These are phyloP conservation scores for Drosophila pseudoobscura DNA, from an alignment of 1,140 invertebrate species.

Conservation along the genomic window DNA sequence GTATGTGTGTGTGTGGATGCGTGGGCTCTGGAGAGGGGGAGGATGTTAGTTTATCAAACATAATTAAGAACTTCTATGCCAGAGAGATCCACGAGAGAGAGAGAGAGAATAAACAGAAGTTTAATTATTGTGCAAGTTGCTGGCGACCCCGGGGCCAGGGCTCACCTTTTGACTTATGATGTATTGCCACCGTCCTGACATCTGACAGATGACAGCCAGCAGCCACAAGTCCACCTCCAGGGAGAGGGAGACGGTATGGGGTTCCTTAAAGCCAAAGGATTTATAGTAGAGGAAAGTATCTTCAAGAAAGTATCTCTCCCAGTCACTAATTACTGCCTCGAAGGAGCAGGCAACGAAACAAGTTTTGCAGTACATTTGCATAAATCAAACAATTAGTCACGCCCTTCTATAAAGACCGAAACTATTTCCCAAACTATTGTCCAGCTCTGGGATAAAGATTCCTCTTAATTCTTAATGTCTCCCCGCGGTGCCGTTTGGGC, in stretches of 20 bases:
- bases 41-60: slow-evolving; percentile 71
- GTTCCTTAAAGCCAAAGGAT: slow-evolving; percentile 30
- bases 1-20: slow-evolving; percentile 33
- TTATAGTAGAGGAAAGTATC: too few species aligned
- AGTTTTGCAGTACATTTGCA: slow-evolving; percentile 58
- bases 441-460: slow-evolving; percentile 43
- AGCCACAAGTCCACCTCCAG: slow-evolving; percentile 20
- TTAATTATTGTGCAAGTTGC: slow-evolving; percentile 74
- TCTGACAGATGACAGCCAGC: slow-evolving; percentile 64
- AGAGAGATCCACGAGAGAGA: background rate
- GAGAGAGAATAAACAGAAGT: slow-evolving; percentile 75
- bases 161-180: slow-evolving; percentile 81
- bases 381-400: slow-evolving; percentile 80
- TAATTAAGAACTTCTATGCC: slow-evolving; percentile 70
- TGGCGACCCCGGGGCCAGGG: slow-evolving; percentile 49
- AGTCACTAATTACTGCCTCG: slow-evolving; percentile 38
- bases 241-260: slow-evolving; percentile 22
- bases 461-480: slow-evolving; percentile 65
- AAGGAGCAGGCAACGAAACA: slow-evolving; percentile 16
- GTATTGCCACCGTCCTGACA: slow-evolving; percentile 71
- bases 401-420: slow-evolving; percentile 39
- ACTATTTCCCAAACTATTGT: slow-evolving; percentile 56
- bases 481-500: slow-evolving; percentile 71
- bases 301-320: too few species aligned
- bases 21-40: background rate